A percentile compares a stretch with the other conserved stretches of the same genome.
Evolutionary conservation across 2,888 invertebrate genomes (phyloP).

Genomic region (Tetanocera ferruginea): DNA sequence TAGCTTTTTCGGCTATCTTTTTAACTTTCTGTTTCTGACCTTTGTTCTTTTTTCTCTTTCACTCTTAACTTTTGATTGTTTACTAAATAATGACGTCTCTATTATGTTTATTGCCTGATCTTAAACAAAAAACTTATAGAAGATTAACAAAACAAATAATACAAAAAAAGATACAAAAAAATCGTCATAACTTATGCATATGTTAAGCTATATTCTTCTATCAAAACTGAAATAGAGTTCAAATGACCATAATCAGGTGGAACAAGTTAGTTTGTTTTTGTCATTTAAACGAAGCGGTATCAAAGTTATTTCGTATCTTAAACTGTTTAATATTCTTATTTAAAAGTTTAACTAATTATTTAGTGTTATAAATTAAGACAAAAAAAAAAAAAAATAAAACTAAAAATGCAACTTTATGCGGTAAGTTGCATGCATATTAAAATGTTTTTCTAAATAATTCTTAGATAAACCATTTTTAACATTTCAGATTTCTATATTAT

Average conservation of each 20-base stretch:
- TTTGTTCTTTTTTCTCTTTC: no score
- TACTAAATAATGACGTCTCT: conserved; percentile 59
- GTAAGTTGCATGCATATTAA: not conserved
- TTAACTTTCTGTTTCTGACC: no score
- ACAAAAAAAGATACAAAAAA: not conserved
- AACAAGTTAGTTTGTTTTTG: conserved; percentile 44
- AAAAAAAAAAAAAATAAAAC: not conserved
- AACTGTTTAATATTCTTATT: no score
- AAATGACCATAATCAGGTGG: not conserved
- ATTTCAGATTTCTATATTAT: not conserved
- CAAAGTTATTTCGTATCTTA: not conserved
- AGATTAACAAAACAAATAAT: not conserved
- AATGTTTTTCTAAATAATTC: no score
- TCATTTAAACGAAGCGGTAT: not conserved
- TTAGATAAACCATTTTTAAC: no score
- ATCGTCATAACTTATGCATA: no score
- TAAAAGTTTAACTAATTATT: no score
- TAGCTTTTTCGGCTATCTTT: no score
- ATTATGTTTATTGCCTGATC: conserved; percentile 33
- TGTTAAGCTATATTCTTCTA: no score
- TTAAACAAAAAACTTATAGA: not conserved
- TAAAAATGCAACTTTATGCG: not conserved
- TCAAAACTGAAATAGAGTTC: no score
- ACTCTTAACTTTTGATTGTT: no score
- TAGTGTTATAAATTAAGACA: not conserved